A percentile compares a stretch with the other conserved stretches of the same genome.
Conservation (phyloP, 2,888 invertebrate species). For the Malthinus flaveolus region DNA sequence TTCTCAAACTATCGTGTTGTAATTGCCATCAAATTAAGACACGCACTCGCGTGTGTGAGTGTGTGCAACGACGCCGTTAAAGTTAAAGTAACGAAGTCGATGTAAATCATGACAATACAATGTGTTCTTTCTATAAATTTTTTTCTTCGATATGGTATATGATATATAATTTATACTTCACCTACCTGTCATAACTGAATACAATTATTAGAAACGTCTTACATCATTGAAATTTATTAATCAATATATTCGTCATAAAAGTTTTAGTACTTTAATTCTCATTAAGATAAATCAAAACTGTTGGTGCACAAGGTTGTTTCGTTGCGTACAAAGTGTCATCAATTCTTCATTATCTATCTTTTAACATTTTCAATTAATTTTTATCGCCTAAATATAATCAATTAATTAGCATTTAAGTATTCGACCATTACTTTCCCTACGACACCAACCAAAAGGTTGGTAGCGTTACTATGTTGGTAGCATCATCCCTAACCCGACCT, state of each 20-base stretch:
- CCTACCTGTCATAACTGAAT: slow-evolving; percentile 25
- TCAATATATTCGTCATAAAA: slow-evolving; percentile 25
- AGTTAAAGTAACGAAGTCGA: background rate
- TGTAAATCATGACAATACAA: slow-evolving; percentile 26
- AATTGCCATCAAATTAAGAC: no score
- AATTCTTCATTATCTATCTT: background rate
- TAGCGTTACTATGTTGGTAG: no score
- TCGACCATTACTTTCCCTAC: no score
- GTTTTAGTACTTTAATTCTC: slow-evolving; percentile 19
- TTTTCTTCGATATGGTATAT: slow-evolving; percentile 26
- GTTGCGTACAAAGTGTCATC: background rate
- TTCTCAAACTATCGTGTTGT: no score
- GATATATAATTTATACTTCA: slow-evolving; percentile 26
- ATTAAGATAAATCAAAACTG: slow-evolving; percentile 12
- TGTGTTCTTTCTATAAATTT: slow-evolving; percentile 27
- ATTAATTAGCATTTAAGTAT: no score
- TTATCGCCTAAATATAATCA: no score
- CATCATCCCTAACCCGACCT: no score
- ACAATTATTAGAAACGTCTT: slow-evolving; percentile 23
- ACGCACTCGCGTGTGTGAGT: no score
- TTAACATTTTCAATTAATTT: no score
- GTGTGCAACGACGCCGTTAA: no score
- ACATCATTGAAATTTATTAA: slow-evolving; percentile 28
- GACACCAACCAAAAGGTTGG: no score
- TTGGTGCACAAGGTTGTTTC: background rate